Percentiles rank a stretch among this genome's conserved stretches.
Conservation (phyloP, 2,113 vertebrate species). For the Rynchops niger region DNA sequence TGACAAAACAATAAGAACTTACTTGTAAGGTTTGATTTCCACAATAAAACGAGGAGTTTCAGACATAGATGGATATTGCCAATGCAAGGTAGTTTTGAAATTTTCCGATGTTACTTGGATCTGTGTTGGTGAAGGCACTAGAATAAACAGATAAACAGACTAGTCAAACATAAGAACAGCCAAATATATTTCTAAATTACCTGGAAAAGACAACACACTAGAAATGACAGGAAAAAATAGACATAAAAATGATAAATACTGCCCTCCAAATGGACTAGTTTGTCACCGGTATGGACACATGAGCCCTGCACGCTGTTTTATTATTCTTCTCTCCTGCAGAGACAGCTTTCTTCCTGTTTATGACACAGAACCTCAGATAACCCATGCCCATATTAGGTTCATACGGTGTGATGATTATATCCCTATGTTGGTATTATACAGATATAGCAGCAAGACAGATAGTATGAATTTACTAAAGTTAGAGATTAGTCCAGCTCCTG, state of each 20-base stretch:
- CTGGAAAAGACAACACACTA: neutral
- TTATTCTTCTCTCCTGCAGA: neutral
- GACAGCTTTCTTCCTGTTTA: neutral
- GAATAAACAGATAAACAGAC: neutral
- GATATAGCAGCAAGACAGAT: neutral
- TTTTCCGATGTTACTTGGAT: constrained; percentile 55
- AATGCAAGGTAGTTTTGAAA: constrained; percentile 30
- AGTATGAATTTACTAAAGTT: neutral
- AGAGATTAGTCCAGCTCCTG: neutral
- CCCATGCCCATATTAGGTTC: accelerated
- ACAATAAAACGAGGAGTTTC: constrained; percentile 60
- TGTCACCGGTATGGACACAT: neutral
- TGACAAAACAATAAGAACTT: constrained; percentile 30
- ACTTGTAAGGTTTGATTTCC: constrained; percentile 64
- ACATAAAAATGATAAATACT: neutral
- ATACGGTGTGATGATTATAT: neutral
- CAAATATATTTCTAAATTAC: neutral
- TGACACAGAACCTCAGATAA: neutral
- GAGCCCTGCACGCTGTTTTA: neutral
- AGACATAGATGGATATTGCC: constrained; percentile 49
- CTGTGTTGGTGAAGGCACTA: constrained; percentile 63
- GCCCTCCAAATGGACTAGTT: neutral
- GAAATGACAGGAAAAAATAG: neutral
- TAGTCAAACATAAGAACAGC: neutral
- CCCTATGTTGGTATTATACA: neutral